phyloP scores from a whole-genome alignment of 1,140 invertebrate genomes.

The Diorhabda carinulata region DNA sequence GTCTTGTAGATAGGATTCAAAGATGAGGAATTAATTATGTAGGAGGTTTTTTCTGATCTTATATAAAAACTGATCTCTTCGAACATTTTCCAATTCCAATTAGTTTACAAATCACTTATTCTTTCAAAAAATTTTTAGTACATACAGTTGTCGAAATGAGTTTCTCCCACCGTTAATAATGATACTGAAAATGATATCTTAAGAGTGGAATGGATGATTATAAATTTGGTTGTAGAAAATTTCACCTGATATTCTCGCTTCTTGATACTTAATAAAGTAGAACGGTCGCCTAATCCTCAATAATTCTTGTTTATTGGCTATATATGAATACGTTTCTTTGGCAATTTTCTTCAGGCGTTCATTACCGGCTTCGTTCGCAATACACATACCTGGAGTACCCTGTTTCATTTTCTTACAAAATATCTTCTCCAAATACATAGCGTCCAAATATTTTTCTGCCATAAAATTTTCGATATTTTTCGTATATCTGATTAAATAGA shows the following conservation, averaged over 20 bases:
- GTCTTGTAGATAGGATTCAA: too few relatives aligned
- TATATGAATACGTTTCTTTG: slow-evolving; percentile 48
- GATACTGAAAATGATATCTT: too few relatives aligned
- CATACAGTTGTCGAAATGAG: too few relatives aligned
- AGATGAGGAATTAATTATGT: too few relatives aligned
- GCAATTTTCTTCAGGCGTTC: slow-evolving; percentile 46
- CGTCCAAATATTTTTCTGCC: slow-evolving; percentile 55
- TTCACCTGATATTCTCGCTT: slow-evolving; percentile 40
- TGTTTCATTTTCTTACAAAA: slow-evolving; percentile 49
- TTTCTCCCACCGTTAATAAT: too few relatives aligned
- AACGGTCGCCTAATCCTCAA: slow-evolving; percentile 52
- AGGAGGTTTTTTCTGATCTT: too few relatives aligned
- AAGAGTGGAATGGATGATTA: too few relatives aligned
- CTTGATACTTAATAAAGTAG: slow-evolving; percentile 53
- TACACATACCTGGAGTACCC: slow-evolving; percentile 46
- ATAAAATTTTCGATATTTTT: slow-evolving; percentile 49
- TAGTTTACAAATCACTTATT: too few relatives aligned
- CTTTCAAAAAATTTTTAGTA: too few relatives aligned
- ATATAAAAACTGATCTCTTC: too few relatives aligned
- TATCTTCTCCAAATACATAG: slow-evolving; percentile 54
- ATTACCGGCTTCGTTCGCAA: slow-evolving; percentile 50
- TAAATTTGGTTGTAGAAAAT: too few relatives aligned
- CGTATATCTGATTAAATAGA: slow-evolving; percentile 32
- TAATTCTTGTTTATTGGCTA: slow-evolving; percentile 47
- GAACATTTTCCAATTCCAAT: too few relatives aligned